Conservation (phyloP, 2,113 vertebrate genomes). For the Actenoides hombroni region DNA sequence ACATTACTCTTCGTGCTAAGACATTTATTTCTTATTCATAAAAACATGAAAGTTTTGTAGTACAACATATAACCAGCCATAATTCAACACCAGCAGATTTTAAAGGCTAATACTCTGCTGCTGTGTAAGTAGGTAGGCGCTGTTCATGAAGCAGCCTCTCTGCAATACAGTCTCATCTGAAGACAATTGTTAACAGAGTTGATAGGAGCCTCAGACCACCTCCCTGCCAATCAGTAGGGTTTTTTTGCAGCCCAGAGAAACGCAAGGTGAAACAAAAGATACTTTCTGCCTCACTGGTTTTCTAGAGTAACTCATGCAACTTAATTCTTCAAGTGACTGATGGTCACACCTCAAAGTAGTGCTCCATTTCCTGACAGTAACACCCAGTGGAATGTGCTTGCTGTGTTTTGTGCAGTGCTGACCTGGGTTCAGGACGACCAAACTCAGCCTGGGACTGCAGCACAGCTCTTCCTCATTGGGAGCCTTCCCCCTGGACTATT, state of each 20-base stretch:
- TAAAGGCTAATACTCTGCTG: neutral
- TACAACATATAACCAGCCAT: neutral
- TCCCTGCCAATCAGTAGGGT: neutral
- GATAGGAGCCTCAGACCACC: neutral
- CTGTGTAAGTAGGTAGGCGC: neutral
- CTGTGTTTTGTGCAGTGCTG: neutral
- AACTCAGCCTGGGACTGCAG: neutral
- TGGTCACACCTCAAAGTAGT: neutral
- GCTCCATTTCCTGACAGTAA: neutral
- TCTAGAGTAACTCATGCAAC: neutral
- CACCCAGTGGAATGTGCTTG: neutral
- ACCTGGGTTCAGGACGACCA: neutral
- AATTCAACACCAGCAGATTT: neutral
- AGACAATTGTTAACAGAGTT: neutral
- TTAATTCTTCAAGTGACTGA: neutral
- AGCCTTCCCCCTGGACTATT: neutral
- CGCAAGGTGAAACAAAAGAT: neutral
- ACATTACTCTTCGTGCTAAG: neutral
- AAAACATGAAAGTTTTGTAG: neutral
- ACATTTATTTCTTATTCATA: neutral
- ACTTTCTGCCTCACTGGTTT: neutral
- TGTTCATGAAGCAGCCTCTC: neutral
- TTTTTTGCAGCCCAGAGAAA: neutral
- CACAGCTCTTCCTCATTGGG: neutral
- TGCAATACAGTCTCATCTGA: neutral